Conservation (phyloP, 2,797 vertebrate species). For the Sternotherus odoratus region DNA sequence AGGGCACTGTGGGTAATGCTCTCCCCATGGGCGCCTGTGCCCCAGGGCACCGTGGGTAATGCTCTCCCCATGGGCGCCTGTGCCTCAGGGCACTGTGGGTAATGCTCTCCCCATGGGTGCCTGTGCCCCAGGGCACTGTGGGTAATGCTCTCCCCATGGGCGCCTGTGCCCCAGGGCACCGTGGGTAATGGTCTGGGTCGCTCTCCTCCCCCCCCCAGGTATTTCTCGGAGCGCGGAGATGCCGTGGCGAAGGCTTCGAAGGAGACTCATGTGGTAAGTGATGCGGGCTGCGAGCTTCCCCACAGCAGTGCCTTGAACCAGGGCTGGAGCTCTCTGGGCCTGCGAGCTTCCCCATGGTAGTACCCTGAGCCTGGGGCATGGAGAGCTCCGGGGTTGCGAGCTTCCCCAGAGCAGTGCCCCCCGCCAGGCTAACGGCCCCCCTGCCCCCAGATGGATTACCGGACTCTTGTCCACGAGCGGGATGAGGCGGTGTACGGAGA, state of each 20-base stretch:
- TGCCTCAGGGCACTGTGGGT: background rate
- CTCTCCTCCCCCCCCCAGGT: conserved; percentile 78
- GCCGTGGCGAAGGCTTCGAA: conserved; percentile 93
- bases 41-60: too few relatives aligned
- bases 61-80: too few relatives aligned
- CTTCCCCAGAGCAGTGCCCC: too few relatives aligned
- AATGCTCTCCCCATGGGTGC: too few relatives aligned
- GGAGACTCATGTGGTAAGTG: conserved; percentile 91
- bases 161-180: background rate
- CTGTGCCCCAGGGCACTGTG: background rate
- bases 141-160: too few relatives aligned
- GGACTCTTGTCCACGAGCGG: conserved; percentile 88
- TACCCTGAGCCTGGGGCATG: too few relatives aligned
- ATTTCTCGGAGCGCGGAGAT: conserved; percentile 91
- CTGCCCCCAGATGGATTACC: conserved; percentile 90
- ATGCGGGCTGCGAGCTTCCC: background rate
- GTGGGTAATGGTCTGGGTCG: background rate
- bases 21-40: too few relatives aligned
- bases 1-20: background rate
- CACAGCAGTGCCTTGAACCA: background rate
- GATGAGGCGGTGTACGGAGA: conserved; percentile 86
- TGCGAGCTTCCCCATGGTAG: too few relatives aligned
- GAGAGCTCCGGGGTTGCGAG: too few relatives aligned
- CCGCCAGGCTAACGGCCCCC: background rate
- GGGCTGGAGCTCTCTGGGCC: too few relatives aligned